phyloP scores from a whole-genome alignment of 1,140 invertebrate genomes.

The Calosoma granatense region DNA sequence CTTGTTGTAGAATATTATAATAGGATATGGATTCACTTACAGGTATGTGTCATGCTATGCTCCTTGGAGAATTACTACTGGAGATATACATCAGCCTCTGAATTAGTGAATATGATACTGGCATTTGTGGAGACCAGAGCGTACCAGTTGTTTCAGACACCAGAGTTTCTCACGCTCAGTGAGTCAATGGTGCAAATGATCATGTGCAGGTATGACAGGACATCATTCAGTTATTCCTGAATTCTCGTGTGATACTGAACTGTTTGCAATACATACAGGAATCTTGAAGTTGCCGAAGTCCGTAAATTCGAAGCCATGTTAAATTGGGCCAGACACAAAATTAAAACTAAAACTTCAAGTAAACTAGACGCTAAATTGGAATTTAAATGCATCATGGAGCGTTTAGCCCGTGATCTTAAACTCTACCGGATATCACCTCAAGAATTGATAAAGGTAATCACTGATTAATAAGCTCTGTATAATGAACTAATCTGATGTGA shows the following conservation, averaged over 20 bases:
- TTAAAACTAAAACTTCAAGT: constrained; percentile 58
- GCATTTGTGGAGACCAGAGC: constrained; percentile 81
- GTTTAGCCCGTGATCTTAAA: constrained; percentile 79
- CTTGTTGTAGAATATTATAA: constrained; percentile 11
- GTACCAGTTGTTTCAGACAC: constrained; percentile 66
- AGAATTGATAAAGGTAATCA: constrained; percentile 73
- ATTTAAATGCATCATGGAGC: constrained; percentile 86
- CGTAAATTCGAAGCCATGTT: constrained; percentile 90
- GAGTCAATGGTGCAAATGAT: constrained; percentile 94
- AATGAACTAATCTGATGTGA: no score
- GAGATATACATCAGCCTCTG: constrained; percentile 87
- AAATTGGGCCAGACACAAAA: constrained; percentile 76
- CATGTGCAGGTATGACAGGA: constrained; percentile 59
- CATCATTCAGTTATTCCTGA: no score
- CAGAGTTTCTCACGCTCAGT: constrained; percentile 76
- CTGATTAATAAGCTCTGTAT: not conserved
- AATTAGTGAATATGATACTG: constrained; percentile 89
- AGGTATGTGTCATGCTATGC: constrained; percentile 85
- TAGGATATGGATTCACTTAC: constrained; percentile 7
- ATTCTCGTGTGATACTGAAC: no score
- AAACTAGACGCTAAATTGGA: constrained; percentile 78
- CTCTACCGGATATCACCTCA: constrained; percentile 84
- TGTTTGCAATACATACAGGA: constrained; percentile 32
- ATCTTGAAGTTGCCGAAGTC: constrained; percentile 79
- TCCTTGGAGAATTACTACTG: constrained; percentile 91